Conservation (phyloP, 23 tunicate genomes). For the Phallusia fumigata region DNA sequence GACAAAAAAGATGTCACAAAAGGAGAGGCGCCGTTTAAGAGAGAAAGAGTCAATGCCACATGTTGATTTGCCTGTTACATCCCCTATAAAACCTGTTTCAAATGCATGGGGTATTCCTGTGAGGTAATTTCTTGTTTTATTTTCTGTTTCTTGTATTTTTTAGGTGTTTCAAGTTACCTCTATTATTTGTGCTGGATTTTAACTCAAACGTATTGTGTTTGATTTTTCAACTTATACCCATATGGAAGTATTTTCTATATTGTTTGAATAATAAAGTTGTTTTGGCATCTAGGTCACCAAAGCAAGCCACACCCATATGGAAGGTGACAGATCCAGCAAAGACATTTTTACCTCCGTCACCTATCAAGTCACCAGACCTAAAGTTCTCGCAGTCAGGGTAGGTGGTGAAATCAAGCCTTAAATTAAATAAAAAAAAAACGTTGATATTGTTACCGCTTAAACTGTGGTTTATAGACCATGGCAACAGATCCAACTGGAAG, state of each 20-base stretch:
- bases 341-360: too few species aligned
- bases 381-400: too few species aligned
- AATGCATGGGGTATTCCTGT: slow-evolving; percentile 62
- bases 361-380: too few species aligned
- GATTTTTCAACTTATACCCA: too few species aligned
- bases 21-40: slow-evolving; percentile 39
- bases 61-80: background rate
- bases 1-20: slow-evolving; percentile 59
- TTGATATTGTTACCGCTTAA: too few species aligned
- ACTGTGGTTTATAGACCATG: slow-evolving; percentile 23
- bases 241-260: too few species aligned
- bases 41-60: slow-evolving; percentile 8
- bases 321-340: background rate
- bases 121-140: too few species aligned
- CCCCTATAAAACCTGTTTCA: background rate
- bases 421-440: too few species aligned
- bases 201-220: too few species aligned
- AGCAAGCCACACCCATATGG: background rate
- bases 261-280: background rate
- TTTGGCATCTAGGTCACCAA: slow-evolving; percentile 1
- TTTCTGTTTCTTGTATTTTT: background rate
- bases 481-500: slow-evolving; percentile 33
- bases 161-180: too few species aligned
- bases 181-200: too few species aligned
- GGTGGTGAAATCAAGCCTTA: too few species aligned